These are phyloP conservation scores for Falco cherrug DNA, from an alignment of 2,797 vertebrate genomes.

Conservation along the genomic window DNA sequence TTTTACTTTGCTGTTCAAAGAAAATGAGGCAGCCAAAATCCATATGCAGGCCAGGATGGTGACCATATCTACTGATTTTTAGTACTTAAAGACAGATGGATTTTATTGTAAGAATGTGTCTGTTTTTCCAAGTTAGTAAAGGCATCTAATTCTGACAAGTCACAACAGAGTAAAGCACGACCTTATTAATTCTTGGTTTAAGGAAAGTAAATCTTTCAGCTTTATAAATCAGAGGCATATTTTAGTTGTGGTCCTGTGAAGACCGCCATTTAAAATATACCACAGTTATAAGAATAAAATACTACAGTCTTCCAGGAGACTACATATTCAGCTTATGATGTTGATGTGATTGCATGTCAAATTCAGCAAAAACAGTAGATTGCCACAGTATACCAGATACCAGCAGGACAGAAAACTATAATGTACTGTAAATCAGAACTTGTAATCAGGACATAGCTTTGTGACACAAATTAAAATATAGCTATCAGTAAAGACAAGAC, in stretches of 20 bases:
- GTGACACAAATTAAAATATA: not conserved
- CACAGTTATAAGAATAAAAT: not conserved
- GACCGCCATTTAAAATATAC: not conserved
- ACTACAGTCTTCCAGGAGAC: not conserved
- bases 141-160: not conserved
- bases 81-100: not conserved
- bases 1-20: not conserved
- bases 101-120: not conserved
- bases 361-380: not conserved
- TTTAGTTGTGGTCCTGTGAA: not conserved
- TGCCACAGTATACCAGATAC: not conserved
- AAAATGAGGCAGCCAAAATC: not conserved
- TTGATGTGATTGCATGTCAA: not conserved
- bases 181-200: not conserved
- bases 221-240: not conserved
- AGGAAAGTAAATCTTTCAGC: not conserved
- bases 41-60: not conserved
- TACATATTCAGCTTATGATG: not conserved
- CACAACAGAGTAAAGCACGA: not conserved
- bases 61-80: not conserved
- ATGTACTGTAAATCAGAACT: not conserved
- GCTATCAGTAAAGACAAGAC: not conserved
- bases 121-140: not conserved
- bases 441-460: not conserved
- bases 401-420: not conserved